Percentiles rank a stretch among this genome's conserved stretches.
Evolutionary conservation across 1,140 invertebrate genomes (phyloP).

Genomic region (Brachionus calyciflorus): DNA sequence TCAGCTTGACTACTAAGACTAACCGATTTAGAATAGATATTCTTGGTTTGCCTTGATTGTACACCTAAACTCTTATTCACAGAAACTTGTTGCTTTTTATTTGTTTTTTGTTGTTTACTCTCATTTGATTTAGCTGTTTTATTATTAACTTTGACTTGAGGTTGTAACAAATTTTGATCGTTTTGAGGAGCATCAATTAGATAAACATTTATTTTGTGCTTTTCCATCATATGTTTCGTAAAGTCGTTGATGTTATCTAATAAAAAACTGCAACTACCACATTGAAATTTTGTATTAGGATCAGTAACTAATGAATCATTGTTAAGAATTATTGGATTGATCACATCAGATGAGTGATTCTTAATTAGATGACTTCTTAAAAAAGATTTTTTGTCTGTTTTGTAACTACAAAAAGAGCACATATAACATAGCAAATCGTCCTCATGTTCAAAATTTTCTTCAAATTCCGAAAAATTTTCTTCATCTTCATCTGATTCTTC

Average conservation of each 20-base stretch:
- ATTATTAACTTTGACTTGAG: background rate
- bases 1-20: background rate
- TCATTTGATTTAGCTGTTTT: background rate
- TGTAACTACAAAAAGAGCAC: conserved; percentile 16
- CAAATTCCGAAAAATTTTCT: background rate
- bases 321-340: background rate
- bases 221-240: conserved; percentile 25
- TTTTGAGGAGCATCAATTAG: background rate
- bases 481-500: conserved; percentile 13
- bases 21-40: background rate
- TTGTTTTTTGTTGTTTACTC: background rate
- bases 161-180: background rate
- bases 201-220: conserved; percentile 37
- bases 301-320: conserved; percentile 9
- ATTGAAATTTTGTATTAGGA: conserved; percentile 35
- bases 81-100: background rate
- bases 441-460: background rate
- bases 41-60: background rate
- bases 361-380: conserved; percentile 7
- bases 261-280: conserved; percentile 29
- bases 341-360: conserved; percentile 22
- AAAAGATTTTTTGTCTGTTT: background rate
- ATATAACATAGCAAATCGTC: background rate
- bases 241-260: background rate
- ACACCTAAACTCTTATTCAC: background rate